Percentiles rank a stretch among this genome's conserved stretches.
Evolutionary conservation across 2,797 vertebrate genomes (phyloP).

Genomic region (Lithobates pipiens): DNA sequence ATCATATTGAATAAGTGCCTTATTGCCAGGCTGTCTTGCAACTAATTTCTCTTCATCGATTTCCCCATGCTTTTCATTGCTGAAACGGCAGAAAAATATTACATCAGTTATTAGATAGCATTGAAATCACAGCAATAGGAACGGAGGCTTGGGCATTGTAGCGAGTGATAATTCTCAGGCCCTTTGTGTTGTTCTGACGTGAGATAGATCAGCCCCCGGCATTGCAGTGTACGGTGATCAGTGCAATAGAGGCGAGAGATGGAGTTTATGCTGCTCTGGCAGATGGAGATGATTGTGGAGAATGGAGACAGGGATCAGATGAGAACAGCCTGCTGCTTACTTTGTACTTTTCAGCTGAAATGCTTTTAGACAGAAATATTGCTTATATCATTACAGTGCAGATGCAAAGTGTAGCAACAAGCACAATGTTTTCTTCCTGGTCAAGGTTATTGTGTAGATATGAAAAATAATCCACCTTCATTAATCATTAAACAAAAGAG

Average conservation of each 20-base stretch:
- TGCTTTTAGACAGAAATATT: slow-evolving; percentile 57
- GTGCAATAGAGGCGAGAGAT: slow-evolving; percentile 16
- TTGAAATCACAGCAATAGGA: slow-evolving; percentile 24
- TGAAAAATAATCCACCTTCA: slow-evolving; percentile 39
- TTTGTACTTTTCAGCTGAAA: slow-evolving; percentile 48
- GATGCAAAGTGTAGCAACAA: slow-evolving; percentile 35
- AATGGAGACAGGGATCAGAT: slow-evolving; percentile 51
- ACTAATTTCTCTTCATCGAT: slow-evolving; percentile 54
- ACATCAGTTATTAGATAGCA: slow-evolving; percentile 43
- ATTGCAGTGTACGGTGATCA: slow-evolving; percentile 5
- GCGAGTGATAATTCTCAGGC: slow-evolving; percentile 45
- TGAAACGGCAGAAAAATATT: slow-evolving; percentile 51
- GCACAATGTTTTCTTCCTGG: slow-evolving; percentile 47
- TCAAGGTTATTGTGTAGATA: slow-evolving; percentile 48
- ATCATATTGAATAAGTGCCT: slow-evolving; percentile 51
- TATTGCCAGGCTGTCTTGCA: slow-evolving; percentile 41
- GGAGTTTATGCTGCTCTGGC: slow-evolving; percentile 49
- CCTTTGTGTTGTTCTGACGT: slow-evolving; percentile 48
- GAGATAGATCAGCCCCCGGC: slow-evolving; percentile 45
- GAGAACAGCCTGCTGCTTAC: slow-evolving; percentile 51
- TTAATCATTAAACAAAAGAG: slow-evolving; percentile 37
- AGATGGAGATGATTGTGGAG: slow-evolving; percentile 56
- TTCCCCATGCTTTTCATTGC: slow-evolving; percentile 11
- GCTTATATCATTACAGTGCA: slow-evolving; percentile 52
- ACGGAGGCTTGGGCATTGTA: slow-evolving; percentile 33